Conservation (phyloP, 2,888 invertebrate species). For the Ennomos fuscantarius region DNA sequence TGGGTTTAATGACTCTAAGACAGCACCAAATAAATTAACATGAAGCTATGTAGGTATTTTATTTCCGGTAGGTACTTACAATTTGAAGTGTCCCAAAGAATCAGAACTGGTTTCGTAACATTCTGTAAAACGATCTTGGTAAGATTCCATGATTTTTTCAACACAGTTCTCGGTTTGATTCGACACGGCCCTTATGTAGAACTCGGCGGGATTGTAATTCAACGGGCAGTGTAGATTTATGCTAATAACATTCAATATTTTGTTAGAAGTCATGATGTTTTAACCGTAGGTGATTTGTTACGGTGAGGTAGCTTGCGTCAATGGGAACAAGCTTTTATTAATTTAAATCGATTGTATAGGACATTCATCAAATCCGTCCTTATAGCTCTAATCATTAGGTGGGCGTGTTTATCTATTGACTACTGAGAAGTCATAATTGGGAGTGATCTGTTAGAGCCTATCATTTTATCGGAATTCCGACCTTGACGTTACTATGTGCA, state of each 20-base stretch:
- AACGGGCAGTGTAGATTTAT: constrained; percentile 87
- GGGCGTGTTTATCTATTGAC: constrained; percentile 15
- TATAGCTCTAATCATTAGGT: constrained; percentile 2
- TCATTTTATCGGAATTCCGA: neutral
- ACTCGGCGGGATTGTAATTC: constrained; percentile 94
- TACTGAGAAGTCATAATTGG: neutral
- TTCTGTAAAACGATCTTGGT: constrained; percentile 41
- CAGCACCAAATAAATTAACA: constrained; percentile 17
- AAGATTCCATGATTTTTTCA: constrained; percentile 53
- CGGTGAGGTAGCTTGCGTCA: constrained; percentile 4
- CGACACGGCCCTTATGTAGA: constrained; percentile 87
- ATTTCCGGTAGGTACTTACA: constrained; percentile 47
- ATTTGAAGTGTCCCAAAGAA: constrained; percentile 33
- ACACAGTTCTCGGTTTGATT: constrained; percentile 38
- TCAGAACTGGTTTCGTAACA: constrained; percentile 39
- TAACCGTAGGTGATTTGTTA: constrained; percentile 2
- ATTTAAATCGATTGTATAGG: constrained; percentile 22
- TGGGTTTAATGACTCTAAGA: constrained; percentile 16
- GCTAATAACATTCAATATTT: constrained; percentile 63
- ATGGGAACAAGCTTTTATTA: constrained; percentile 9
- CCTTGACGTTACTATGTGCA: no score
- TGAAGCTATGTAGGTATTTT: neutral
- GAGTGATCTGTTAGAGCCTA: constrained; percentile 1
- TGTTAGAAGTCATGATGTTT: neutral
- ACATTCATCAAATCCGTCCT: constrained; percentile 9